Conservation (phyloP, 2,113 vertebrate species). For the Pelmatolapia mariae region DNA sequence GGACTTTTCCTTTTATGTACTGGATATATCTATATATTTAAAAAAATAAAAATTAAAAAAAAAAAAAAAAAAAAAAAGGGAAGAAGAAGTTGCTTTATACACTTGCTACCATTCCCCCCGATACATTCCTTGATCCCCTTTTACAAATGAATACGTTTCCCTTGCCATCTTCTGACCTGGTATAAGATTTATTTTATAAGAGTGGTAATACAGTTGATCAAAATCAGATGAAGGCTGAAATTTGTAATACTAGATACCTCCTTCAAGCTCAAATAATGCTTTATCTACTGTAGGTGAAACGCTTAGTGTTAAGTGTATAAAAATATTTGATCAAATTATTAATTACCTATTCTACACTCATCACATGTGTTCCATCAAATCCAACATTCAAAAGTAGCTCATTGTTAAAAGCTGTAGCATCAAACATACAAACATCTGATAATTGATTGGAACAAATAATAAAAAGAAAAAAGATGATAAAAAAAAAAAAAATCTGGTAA, state of each 20-base stretch:
- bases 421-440: background rate
- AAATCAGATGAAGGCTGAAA: background rate
- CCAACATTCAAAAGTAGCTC: background rate
- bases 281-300: background rate
- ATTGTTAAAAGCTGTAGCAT: background rate
- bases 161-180: background rate
- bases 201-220: background rate
- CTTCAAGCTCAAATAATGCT: background rate
- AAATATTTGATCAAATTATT: background rate
- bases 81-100: background rate
- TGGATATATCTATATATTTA: background rate
- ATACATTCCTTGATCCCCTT: background rate
- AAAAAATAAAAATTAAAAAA: too few species aligned
- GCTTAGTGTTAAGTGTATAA: background rate
- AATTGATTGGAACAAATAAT: background rate
- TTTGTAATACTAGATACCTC: background rate
- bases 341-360: background rate
- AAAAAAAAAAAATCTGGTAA: background rate
- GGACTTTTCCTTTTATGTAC: background rate
- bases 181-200: background rate
- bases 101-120: background rate
- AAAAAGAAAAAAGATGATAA: background rate
- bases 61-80: fast-evolving
- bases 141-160: background rate
- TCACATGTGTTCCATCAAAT: background rate